Conservation (phyloP, 2,113 vertebrate genomes). For the Dipodomys merriami region DNA sequence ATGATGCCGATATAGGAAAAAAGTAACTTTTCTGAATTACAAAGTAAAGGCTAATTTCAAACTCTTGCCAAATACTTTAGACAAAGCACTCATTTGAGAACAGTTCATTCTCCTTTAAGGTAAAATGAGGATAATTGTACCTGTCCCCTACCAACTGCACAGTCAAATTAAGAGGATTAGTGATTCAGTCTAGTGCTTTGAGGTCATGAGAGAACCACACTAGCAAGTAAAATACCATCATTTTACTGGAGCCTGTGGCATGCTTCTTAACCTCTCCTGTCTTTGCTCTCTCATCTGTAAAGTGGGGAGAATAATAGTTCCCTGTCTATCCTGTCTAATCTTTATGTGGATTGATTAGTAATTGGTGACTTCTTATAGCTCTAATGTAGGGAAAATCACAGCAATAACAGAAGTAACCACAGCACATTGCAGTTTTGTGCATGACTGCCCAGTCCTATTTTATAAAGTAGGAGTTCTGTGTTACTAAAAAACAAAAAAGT, state of each 20-base stretch:
- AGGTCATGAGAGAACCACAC: neutral
- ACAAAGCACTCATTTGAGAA: slow-evolving; percentile 13
- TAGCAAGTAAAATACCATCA: neutral
- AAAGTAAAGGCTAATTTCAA: slow-evolving; percentile 47
- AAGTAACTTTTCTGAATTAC: slow-evolving; percentile 32
- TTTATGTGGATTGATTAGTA: slow-evolving; percentile 42
- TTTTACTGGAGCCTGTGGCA: slow-evolving; percentile 21
- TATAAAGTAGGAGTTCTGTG: neutral
- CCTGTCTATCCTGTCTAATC: slow-evolving; percentile 49
- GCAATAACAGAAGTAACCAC: neutral
- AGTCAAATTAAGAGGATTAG: slow-evolving; percentile 48
- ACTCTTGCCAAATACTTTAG: slow-evolving; percentile 43
- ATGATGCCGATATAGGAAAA: neutral
- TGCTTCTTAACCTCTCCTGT: neutral
- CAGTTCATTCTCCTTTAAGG: slow-evolving; percentile 48
- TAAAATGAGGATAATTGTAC: slow-evolving; percentile 54
- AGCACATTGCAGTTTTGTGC: neutral
- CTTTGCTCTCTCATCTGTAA: slow-evolving; percentile 69
- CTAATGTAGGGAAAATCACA: neutral
- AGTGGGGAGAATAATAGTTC: slow-evolving; percentile 43
- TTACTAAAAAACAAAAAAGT: neutral
- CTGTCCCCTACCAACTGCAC: slow-evolving; percentile 9
- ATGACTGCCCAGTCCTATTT: neutral
- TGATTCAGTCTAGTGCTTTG: neutral
- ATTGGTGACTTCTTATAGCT: slow-evolving; percentile 4